These are phyloP conservation scores for Mustela nigripes DNA, from an alignment of 2,113 vertebrate genomes.

Conservation along the genomic window DNA sequence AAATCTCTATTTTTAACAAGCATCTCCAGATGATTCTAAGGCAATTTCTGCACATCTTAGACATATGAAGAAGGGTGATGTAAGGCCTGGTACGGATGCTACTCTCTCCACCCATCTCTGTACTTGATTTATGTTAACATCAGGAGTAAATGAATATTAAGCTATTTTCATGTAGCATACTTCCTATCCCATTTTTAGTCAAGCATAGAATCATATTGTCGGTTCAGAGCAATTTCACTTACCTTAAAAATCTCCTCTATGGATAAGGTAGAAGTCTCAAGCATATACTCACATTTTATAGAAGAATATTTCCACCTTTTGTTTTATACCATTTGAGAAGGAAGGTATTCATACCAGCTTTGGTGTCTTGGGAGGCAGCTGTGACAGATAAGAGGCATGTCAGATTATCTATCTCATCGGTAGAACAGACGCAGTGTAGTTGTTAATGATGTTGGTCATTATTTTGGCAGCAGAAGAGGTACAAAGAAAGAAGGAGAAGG, in stretches of 20 bases:
- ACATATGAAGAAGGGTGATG: not conserved
- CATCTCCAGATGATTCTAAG: not conserved
- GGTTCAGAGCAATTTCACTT: not conserved
- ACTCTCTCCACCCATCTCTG: not conserved
- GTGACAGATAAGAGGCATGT: not conserved
- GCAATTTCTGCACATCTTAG: not conserved
- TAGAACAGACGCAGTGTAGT: not conserved
- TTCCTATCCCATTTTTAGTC: not conserved
- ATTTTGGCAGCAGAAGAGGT: slow-evolving; percentile 1
- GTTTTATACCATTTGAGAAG: not conserved
- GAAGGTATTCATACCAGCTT: not conserved
- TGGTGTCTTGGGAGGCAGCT: accelerated
- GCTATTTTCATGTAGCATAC: not conserved
- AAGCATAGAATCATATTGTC: not conserved
- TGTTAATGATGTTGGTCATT: not conserved
- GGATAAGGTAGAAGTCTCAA: not conserved
- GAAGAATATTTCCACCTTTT: not conserved
- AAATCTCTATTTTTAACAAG: not conserved
- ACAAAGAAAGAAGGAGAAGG: not conserved
- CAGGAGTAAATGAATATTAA: not conserved
- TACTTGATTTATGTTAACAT: not conserved
- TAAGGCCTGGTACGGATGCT: not conserved
- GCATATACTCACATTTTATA: not conserved
- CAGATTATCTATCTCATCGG: not conserved
- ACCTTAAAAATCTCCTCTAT: not conserved